Conservation (phyloP, 2,797 vertebrate species). For the Eptatretus atami region DNA sequence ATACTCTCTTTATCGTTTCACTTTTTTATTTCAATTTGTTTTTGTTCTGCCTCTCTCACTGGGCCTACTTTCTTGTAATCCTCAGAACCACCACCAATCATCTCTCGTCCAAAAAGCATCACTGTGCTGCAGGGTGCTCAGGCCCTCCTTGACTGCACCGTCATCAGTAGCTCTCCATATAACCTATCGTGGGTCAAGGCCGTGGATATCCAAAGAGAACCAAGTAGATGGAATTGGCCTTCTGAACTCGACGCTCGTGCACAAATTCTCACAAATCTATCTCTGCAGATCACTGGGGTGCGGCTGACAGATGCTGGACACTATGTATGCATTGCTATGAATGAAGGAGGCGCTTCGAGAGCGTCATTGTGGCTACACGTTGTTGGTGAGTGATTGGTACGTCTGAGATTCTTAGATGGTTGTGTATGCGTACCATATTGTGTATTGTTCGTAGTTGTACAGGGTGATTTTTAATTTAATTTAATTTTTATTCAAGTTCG, state of each 20-base stretch:
- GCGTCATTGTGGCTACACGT: constrained; percentile 35
- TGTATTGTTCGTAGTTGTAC: no score
- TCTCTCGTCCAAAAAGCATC: constrained; percentile 27
- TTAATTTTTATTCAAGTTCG: no score
- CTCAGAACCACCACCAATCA: constrained; percentile 49
- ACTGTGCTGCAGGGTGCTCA: constrained; percentile 24
- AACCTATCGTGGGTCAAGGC: constrained; percentile 58
- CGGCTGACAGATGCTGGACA: constrained; percentile 24
- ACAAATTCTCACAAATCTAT: constrained; percentile 24
- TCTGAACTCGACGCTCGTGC: constrained; percentile 16
- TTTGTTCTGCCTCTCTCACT: neutral
- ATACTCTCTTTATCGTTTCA: no score
- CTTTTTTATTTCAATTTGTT: no score
- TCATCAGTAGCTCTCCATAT: constrained; percentile 33
- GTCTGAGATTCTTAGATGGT: no score
- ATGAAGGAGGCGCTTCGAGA: constrained; percentile 28
- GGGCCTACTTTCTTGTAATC: neutral
- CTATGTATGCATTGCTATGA: constrained; percentile 38
- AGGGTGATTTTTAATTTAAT: no score
- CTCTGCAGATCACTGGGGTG: constrained; percentile 28
- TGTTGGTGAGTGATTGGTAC: no score
- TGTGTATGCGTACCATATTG: no score
- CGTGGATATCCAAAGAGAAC: constrained; percentile 12
- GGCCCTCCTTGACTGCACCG: constrained; percentile 35
- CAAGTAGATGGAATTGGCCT: no score